Evolutionary conservation across 2,797 vertebrate genomes (phyloP).

Genomic region (Leptatherina wallacei): DNA sequence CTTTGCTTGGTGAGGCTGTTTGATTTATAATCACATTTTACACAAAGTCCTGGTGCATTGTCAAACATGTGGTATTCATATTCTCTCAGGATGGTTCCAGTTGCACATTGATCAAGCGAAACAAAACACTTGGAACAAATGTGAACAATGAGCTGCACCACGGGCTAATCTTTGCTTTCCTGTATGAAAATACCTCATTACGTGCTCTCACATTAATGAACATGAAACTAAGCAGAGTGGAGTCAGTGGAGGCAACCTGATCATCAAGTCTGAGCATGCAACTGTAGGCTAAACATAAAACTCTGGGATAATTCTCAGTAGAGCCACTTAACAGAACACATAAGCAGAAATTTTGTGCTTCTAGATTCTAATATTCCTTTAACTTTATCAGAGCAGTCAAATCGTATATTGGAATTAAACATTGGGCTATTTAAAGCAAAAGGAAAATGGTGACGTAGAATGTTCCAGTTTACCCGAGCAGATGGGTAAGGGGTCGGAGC

Average conservation of each 20-base stretch:
- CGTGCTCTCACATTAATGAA: background rate
- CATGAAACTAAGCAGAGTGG: background rate
- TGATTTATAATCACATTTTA: slow-evolving; percentile 27
- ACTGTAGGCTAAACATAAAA: slow-evolving; percentile 10
- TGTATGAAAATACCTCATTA: background rate
- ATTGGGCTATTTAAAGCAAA: slow-evolving; percentile 1
- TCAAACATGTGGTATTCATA: slow-evolving; percentile 60
- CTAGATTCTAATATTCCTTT: background rate
- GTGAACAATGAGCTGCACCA: slow-evolving; percentile 11
- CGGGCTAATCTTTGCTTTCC: slow-evolving; percentile 7
- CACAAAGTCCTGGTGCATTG: slow-evolving; percentile 19
- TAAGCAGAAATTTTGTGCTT: background rate
- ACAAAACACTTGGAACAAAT: slow-evolving; percentile 16
- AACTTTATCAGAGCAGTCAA: background rate
- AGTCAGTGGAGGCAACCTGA: background rate
- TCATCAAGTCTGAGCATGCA: background rate
- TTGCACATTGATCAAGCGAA: slow-evolving; percentile 34
- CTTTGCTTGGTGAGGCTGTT: no score
- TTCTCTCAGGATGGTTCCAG: slow-evolving; percentile 40
- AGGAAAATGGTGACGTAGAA: slow-evolving; percentile 57
- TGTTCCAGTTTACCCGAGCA: slow-evolving; percentile 59
- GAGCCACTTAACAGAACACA: background rate
- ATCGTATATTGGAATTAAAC: no score
- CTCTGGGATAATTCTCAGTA: slow-evolving; percentile 7
- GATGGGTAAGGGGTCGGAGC: slow-evolving; percentile 53